Percentiles rank a stretch among this genome's conserved stretches.
phyloP scores from a whole-genome alignment of 2,888 invertebrate genomes.

The Hypolimnas misippus region DNA sequence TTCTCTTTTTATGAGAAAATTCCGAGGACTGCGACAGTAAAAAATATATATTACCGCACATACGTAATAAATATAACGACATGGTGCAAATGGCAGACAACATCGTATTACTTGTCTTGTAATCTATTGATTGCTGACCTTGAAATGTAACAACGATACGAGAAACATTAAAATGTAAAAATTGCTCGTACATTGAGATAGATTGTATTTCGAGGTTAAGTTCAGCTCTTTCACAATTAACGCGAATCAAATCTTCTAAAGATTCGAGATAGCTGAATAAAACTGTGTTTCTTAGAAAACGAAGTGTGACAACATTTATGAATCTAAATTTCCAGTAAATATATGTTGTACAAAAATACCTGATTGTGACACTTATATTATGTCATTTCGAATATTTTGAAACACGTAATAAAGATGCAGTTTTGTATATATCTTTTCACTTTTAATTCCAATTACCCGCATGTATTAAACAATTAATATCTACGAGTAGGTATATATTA shows the following conservation, averaged over 20 bases:
- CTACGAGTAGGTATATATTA: too few species aligned
- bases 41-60: background rate
- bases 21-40: too few species aligned
- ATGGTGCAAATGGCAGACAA: background rate
- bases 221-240: background rate
- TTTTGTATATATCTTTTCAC: too few species aligned
- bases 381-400: too few species aligned
- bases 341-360: too few species aligned
- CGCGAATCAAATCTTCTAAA: background rate
- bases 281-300: background rate
- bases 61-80: background rate
- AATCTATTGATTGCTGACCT: background rate
- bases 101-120: background rate
- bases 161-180: constrained; percentile 1
- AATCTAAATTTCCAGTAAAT: too few species aligned
- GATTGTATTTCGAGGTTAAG: background rate
- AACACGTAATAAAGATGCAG: too few species aligned
- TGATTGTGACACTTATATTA: too few species aligned
- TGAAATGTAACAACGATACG: constrained; percentile 4
- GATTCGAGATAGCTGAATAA: background rate
- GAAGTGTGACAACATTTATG: too few species aligned
- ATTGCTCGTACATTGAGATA: background rate
- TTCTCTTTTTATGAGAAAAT: too few species aligned
- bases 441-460: too few species aligned
- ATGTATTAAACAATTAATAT: too few species aligned